phyloP scores from a whole-genome alignment of 2,797 vertebrate genomes.

The Darevskia mixta region DNA sequence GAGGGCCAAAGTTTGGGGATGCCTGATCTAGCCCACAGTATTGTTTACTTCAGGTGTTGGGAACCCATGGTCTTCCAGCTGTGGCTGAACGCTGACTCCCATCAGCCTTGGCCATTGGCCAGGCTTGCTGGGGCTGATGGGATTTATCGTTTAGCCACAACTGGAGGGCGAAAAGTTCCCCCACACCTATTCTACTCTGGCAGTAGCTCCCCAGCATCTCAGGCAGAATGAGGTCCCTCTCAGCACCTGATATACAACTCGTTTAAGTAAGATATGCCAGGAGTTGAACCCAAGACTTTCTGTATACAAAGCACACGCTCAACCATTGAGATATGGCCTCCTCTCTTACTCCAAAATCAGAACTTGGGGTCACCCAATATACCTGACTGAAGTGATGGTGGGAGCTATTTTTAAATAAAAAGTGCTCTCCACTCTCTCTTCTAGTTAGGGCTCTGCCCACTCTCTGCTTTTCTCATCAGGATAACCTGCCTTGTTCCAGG shows the following conservation, averaged over 20 bases:
- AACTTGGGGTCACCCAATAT: not conserved
- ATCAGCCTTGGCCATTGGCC: no score
- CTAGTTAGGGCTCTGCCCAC: no score
- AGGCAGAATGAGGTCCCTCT: not conserved
- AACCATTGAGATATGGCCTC: not conserved
- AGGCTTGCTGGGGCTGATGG: no score
- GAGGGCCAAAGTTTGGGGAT: no score
- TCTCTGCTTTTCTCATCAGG: not conserved
- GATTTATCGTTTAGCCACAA: no score
- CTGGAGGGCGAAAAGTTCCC: no score
- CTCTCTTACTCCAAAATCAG: not conserved
- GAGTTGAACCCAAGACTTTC: not conserved
- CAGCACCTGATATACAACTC: not conserved
- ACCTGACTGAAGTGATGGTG: not conserved
- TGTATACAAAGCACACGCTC: not conserved
- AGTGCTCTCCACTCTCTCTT: not conserved
- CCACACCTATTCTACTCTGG: no score
- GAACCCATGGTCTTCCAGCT: no score
- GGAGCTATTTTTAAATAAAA: not conserved
- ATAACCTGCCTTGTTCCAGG: not conserved
- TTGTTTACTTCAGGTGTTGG: no score
- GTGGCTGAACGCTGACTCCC: not conserved
- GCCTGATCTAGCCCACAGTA: not conserved
- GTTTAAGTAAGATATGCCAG: not conserved
- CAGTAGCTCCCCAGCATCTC: not conserved